phyloP scores from a whole-genome alignment of 2,888 invertebrate genomes.

The Lepidochitona cinerea region DNA sequence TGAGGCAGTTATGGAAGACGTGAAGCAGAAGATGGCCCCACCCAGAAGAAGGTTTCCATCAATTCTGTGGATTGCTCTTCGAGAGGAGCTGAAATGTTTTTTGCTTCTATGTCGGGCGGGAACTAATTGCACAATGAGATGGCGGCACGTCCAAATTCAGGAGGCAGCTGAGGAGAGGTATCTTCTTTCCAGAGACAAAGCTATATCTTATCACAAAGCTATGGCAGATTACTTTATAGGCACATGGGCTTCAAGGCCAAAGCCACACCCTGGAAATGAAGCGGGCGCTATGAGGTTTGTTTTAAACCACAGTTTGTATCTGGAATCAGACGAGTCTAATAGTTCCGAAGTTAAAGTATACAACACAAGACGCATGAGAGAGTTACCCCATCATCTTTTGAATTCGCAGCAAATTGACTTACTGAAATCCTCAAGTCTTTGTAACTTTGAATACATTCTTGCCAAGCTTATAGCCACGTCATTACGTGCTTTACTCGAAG shows the following conservation, averaged over 20 bases:
- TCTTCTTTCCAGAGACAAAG: conserved; percentile 64
- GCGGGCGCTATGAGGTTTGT: conserved; percentile 38
- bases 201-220: conserved; percentile 67
- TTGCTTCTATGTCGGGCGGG: conserved; percentile 51
- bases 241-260: conserved; percentile 53
- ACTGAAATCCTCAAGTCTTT: conserved; percentile 80
- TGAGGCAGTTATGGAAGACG: conserved; percentile 58
- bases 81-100: conserved; percentile 46
- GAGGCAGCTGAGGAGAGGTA: conserved; percentile 79
- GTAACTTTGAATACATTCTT: conserved; percentile 83
- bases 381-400: conserved; percentile 85
- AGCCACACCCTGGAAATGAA: conserved; percentile 54
- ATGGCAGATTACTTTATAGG: conserved; percentile 67
- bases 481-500: conserved; percentile 83
- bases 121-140: conserved; percentile 73
- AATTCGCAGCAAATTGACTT: conserved; percentile 73
- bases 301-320: conserved; percentile 51
- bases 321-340: conserved; percentile 35
- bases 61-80: conserved; percentile 56
- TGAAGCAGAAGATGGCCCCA: conserved; percentile 35
- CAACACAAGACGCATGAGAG: conserved; percentile 85
- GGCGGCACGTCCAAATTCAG: conserved; percentile 78
- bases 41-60: conserved; percentile 57
- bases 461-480: conserved; percentile 85
- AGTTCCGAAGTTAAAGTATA: conserved; percentile 69